These are phyloP conservation scores for Dynastes maya DNA, from an alignment of 2,888 invertebrate species.

Conservation along the genomic window DNA sequence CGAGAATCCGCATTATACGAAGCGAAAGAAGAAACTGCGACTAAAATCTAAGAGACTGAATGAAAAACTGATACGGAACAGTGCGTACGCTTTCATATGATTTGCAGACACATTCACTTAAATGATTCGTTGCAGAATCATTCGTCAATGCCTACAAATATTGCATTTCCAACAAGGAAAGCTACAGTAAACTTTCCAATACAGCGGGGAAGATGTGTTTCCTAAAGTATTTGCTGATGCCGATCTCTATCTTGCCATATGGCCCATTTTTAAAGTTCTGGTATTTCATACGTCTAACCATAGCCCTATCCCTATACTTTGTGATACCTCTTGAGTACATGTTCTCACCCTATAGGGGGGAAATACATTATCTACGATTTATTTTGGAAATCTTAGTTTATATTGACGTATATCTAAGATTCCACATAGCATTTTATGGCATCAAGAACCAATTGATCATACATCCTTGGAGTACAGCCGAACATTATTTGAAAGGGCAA, in stretches of 20 bases:
- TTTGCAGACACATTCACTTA: background rate
- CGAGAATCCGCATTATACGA: slow-evolving; percentile 51
- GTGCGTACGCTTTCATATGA: background rate
- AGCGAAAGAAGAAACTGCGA: slow-evolving; percentile 39
- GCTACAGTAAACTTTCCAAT: slow-evolving; percentile 56
- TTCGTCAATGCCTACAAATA: slow-evolving; percentile 58
- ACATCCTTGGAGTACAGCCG: slow-evolving; percentile 73
- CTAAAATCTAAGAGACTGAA: slow-evolving; percentile 46
- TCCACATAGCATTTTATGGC: slow-evolving; percentile 73
- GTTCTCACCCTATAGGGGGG: slow-evolving; percentile 49
- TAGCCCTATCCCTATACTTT: slow-evolving; percentile 50
- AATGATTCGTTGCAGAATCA: slow-evolving; percentile 51
- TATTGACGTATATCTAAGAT: slow-evolving; percentile 72
- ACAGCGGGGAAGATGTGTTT: slow-evolving; percentile 58
- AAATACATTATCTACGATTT: slow-evolving; percentile 60
- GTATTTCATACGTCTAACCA: slow-evolving; percentile 55
- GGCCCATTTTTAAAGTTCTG: slow-evolving; percentile 61
- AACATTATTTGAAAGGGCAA: slow-evolving; percentile 71
- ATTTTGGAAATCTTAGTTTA: slow-evolving; percentile 71
- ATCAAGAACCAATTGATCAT: slow-evolving; percentile 72
- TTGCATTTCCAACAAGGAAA: slow-evolving; percentile 56
- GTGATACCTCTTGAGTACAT: slow-evolving; percentile 56
- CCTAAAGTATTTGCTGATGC: slow-evolving; percentile 60
- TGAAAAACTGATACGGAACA: slow-evolving; percentile 29
- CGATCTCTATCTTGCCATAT: slow-evolving; percentile 61